phyloP scores from a whole-genome alignment of 2,888 invertebrate genomes.

The Leptopilina drosophilae region DNA sequence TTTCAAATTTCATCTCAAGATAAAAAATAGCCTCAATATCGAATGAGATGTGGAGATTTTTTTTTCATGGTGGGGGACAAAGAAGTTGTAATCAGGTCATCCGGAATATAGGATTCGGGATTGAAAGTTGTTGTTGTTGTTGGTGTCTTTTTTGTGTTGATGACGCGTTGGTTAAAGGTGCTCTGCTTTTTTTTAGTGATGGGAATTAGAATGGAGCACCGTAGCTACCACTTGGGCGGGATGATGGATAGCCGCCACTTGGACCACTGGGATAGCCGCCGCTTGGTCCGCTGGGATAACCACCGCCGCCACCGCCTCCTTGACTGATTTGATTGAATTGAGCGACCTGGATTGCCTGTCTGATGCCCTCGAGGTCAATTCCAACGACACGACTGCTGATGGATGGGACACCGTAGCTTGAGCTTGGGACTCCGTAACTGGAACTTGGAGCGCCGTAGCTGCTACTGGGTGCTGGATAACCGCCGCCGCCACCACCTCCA shows the following conservation, averaged over 20 bases:
- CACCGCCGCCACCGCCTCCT: conserved; percentile 78
- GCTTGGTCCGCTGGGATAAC: conserved; percentile 66
- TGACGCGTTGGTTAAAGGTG: conserved; percentile 37
- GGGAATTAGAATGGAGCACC: conserved; percentile 57
- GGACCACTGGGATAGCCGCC: conserved; percentile 78
- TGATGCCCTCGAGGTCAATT: conserved; percentile 90
- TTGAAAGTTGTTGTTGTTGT: not conserved
- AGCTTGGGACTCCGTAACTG: conserved; percentile 80
- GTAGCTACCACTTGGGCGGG: conserved; percentile 78
- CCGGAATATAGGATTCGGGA: conserved; percentile 1
- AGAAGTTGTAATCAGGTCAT: too few relatives aligned
- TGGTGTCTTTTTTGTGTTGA: not conserved
- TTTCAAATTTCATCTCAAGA: not conserved
- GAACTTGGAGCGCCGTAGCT: conserved; percentile 78
- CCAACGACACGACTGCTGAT: conserved; percentile 84
- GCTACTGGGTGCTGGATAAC: conserved; percentile 71
- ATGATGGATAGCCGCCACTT: conserved; percentile 77
- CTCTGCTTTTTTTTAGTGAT: conserved; percentile 13
- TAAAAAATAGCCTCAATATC: conserved; percentile 3
- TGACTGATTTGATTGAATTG: conserved; percentile 86
- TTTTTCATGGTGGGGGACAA: not conserved
- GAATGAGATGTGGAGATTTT: not conserved
- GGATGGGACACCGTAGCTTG: conserved; percentile 83
- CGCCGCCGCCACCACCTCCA: conserved; percentile 76
- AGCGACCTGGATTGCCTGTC: conserved; percentile 92